Percentiles rank a stretch among this genome's conserved stretches.
phyloP scores from a whole-genome alignment of 2,888 invertebrate species.

The Diabrotica balteata region DNA sequence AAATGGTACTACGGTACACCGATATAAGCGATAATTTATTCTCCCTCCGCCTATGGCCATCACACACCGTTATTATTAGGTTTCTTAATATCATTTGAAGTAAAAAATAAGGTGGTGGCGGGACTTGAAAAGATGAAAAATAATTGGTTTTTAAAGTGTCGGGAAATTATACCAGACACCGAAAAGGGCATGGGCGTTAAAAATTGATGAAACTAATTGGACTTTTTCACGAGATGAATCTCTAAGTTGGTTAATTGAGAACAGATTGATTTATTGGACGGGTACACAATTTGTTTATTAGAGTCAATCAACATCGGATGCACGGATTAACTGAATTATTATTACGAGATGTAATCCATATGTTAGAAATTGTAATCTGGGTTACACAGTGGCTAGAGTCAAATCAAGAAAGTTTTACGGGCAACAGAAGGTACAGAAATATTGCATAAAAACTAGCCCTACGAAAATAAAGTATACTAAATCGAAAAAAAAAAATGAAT shows the following conservation, averaged over 20 bases:
- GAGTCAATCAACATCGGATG: constrained; percentile 4
- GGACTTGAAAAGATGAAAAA: constrained; percentile 10
- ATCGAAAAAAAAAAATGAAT: no score
- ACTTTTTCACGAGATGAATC: constrained; percentile 9
- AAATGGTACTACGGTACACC: no score
- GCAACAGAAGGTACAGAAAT: no score
- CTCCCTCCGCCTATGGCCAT: no score
- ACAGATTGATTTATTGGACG: constrained; percentile 9
- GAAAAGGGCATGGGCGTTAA: constrained; percentile 15
- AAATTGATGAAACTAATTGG: constrained; percentile 17
- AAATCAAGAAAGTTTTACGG: no score
- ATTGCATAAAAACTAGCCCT: no score
- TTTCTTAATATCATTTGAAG: constrained; percentile 3
- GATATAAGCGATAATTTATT: no score
- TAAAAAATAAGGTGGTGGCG: not conserved
- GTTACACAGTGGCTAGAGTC: no score
- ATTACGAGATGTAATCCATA: no score
- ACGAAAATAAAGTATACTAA: no score
- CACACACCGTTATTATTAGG: not conserved
- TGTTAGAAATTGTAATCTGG: no score
- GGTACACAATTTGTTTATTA: constrained; percentile 6
- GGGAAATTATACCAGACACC: constrained; percentile 1
- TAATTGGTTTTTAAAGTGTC: constrained; percentile 19
- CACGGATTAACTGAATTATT: no score
- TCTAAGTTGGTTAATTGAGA: not conserved